Evolutionary conservation across 2,797 vertebrate genomes (phyloP), one percentile per base, ranked within the genome.

Genomic region (Diceros bicornis): DNA sequence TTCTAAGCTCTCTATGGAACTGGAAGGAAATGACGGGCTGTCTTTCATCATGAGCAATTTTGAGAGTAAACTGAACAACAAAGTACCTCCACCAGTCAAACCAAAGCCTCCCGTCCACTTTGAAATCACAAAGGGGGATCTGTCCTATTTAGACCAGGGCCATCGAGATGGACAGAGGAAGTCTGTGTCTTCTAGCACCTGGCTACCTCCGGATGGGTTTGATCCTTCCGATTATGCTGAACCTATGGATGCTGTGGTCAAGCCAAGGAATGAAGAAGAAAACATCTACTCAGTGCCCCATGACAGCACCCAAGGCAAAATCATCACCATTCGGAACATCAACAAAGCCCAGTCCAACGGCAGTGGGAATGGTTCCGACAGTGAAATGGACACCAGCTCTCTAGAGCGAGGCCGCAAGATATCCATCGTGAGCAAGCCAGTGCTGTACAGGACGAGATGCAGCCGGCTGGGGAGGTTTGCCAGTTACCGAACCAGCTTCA

Each of bases 281-380:
- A 99, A 99, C 97, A 99, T 99, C 97, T 99, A 99, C 98, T 99
- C 99, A 0, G 99, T 99, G 59, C 99, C 99, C 1, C 99, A 99
- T 2, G 99, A 99, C 98, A 99, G 99, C 98, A 99, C 99, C 69
- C 99, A 99, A 96, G 99, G 99, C 90, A 99, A 99, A 96, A 99
- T 99, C 96, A 99, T 99, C 98, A 99, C 99, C 96, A 99, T 99
- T 74, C 99, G 99, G 13, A 99, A 99, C 64, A 99, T 99, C 86
- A 99, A 99, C 99, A 99, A 99, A 93, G 98, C 99, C 23, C 99
- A 99, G 25, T 98, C 99, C 32, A 99, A 99, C 0, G 99, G 99
- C 41, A 99, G 99, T 0, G 99, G 99, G 37, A 99, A 99, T 16
- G 99, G 99, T 10, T 99, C 99, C 0, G 99, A 99, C 98, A 99